A percentile compares a stretch with the other conserved stretches of the same genome.
These are phyloP conservation scores for Carassius gibelio DNA, from an alignment of 2,113 vertebrate genomes.

Conservation along the genomic window DNA sequence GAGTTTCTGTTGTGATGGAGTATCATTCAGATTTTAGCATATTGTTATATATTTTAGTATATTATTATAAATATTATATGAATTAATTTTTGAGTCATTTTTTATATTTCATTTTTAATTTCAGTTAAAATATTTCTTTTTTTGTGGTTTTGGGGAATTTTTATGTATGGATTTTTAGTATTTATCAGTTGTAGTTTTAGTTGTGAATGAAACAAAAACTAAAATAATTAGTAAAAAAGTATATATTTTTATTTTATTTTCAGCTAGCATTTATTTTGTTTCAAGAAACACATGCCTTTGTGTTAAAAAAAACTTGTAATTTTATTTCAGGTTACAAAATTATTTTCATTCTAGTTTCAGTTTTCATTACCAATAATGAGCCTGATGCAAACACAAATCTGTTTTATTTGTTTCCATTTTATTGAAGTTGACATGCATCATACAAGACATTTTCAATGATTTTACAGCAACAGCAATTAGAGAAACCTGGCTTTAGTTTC, in stretches of 20 bases:
- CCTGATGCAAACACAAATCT: not conserved
- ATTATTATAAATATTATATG: too few relatives aligned
- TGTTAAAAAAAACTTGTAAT: too few relatives aligned
- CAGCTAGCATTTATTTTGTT: not conserved
- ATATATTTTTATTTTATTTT: not conserved
- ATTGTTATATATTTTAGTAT: too few relatives aligned
- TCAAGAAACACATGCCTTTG: not conserved
- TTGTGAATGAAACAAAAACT: too few relatives aligned
- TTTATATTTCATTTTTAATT: too few relatives aligned
- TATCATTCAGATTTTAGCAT: not conserved
- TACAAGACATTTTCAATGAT: not conserved
- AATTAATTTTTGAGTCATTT: too few relatives aligned
- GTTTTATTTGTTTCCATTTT: constrained; percentile 24
- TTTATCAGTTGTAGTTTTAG: not conserved
- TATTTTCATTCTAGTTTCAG: not conserved
- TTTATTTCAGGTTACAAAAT: not conserved
- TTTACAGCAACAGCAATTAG: not conserved
- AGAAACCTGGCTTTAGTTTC: constrained; percentile 55
- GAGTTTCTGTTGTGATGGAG: not conserved
- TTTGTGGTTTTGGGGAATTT: too few relatives aligned
- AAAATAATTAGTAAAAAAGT: not conserved
- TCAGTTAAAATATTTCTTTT: too few relatives aligned
- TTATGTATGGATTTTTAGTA: not conserved
- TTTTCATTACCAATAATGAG: not conserved
- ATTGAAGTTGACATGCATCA: constrained; percentile 23